Evolutionary conservation across 2,888 invertebrate genomes (phyloP), one percentile per base, ranked within the genome.

Genomic region (Eilema griseolum): DNA sequence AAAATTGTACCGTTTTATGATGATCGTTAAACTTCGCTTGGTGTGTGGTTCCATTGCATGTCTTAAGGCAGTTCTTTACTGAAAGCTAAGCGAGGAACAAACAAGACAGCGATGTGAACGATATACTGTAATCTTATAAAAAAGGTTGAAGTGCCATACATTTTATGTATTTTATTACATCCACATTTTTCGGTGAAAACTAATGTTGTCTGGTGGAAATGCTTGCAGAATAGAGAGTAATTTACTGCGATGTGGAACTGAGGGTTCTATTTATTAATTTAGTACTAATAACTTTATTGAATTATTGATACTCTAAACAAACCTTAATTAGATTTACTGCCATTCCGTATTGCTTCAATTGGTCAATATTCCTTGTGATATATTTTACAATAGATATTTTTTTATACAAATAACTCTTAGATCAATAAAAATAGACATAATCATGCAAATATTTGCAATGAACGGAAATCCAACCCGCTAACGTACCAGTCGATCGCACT

Each of bases 1-100:
- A 91, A 93, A 93, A 90, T 86, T 87, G 86, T 89, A 87, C 81
- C 82, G 87, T 89, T 93, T 93, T 93, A 93, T 87, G 87, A 85
- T 83, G 85, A 85, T 89, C 89, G 89, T 92, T 89, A 91, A 92
- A 92, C 86, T 84, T 77, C 88, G 88, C 88, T 86, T 83, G 83
- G 87, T 88, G 86, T 86, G 86, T 87, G 85, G 87, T 86, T 86
- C 83, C 82, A 84, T 85, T 80, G 81, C 83, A 86, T 84, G 83
- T 85, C 81, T 67, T 77, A 73, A 67, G 73, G 46, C 52, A 57
- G 28, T 63, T 63, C 61, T 65, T 56, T 57, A 79, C 52, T 70
- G 33, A 0, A 70, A 76, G 78, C 79, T 70, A 72, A 31, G 70
- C 76, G 66, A 72, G 37, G 66, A 71, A 65, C 52, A 68, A 71